These are phyloP conservation scores for Macroglossus sobrinus DNA, from an alignment of 2,113 vertebrate genomes.

Conservation along the genomic window DNA sequence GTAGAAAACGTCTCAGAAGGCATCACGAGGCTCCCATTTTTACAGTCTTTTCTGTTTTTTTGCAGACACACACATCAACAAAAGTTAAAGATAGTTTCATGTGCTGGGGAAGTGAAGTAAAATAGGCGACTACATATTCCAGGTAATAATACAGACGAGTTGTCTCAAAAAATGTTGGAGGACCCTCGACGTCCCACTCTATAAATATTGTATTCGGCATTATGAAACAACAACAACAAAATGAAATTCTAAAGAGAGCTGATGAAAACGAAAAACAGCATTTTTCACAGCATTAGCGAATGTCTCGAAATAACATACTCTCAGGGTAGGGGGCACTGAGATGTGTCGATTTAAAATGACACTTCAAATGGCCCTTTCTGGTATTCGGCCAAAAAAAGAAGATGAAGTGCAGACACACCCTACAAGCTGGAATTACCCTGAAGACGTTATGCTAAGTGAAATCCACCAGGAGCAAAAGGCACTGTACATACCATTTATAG, in stretches of 20 bases:
- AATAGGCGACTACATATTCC: neutral
- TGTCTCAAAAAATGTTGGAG: neutral
- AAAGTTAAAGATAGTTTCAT: neutral
- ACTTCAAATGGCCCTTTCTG: neutral
- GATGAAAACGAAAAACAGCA: neutral
- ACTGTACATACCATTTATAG: fast-evolving
- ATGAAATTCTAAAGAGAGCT: neutral
- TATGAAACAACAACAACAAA: neutral
- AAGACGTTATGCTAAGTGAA: too few relatives aligned
- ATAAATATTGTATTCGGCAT: neutral
- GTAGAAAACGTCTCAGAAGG: too few relatives aligned
- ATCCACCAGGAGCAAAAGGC: neutral
- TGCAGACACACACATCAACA: neutral
- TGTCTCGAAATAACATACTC: neutral
- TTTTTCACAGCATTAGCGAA: neutral
- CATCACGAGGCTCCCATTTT: neutral
- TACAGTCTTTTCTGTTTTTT: neutral
- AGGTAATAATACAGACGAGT: neutral
- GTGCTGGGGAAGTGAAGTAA: neutral
- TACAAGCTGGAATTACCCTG: neutral
- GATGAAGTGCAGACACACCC: fast-evolving
- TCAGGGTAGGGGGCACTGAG: neutral
- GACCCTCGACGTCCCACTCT: neutral
- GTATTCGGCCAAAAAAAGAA: neutral
- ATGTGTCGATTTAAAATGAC: neutral